These are phyloP conservation scores for Ophioderma brevispina DNA, from an alignment of 35 echinoderm and acorn worm genomes.

Conservation along the genomic window DNA sequence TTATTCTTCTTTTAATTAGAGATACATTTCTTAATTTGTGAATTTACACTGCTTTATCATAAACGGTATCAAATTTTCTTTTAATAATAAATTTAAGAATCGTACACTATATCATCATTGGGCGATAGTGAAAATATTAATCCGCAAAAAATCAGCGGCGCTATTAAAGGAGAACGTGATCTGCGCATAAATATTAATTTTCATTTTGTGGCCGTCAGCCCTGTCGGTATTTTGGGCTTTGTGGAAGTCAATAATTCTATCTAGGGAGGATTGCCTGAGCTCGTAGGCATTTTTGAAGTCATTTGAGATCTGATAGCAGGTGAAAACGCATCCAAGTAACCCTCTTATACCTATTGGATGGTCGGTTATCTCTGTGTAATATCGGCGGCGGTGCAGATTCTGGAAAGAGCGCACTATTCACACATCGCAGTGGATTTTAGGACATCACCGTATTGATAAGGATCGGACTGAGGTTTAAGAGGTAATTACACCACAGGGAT, in stretches of 20 bases:
- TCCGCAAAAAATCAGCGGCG: neutral
- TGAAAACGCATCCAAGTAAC: neutral
- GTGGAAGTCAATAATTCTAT: neutral
- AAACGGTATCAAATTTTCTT: too few species aligned
- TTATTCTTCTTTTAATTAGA: too few species aligned
- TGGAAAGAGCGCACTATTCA: neutral
- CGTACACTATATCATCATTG: too few species aligned
- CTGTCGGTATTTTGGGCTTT: constrained; percentile 5
- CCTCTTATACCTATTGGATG: neutral
- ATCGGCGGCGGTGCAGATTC: neutral
- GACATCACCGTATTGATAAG: neutral
- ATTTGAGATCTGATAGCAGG: neutral
- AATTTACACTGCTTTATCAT: too few species aligned
- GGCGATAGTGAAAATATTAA: neutral
- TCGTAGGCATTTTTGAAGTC: constrained; percentile 1
- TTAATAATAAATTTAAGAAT: too few species aligned
- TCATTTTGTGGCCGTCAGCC: neutral
- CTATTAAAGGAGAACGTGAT: constrained; percentile 1
- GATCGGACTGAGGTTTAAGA: neutral
- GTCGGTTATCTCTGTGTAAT: neutral
- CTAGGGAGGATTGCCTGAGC: neutral
- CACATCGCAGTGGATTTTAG: neutral
- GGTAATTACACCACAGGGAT: too few species aligned
- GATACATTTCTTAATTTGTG: too few species aligned
- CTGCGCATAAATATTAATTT: constrained; percentile 14